Conservation (phyloP, 2,888 invertebrate species). For the Limnephilus lunatus region DNA sequence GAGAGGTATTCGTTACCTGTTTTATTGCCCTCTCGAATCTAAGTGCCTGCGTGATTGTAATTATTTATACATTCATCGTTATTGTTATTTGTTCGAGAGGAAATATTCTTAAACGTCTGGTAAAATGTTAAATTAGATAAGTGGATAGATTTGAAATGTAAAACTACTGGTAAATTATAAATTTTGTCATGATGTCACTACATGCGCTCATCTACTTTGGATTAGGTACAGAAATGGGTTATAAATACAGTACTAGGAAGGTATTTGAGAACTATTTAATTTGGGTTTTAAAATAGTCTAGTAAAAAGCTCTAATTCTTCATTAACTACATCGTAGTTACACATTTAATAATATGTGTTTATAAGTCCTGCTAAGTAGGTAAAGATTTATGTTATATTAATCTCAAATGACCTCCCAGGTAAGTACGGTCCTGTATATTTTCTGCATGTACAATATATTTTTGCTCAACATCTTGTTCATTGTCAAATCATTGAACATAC, state of each 20-base stretch:
- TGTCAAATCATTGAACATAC: no score
- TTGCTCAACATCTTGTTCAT: no score
- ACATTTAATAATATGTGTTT: no score
- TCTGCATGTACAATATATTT: no score
- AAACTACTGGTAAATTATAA: not conserved
- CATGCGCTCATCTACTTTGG: not conserved
- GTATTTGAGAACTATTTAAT: no score
- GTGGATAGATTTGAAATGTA: not conserved
- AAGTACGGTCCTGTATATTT: no score
- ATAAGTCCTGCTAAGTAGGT: no score
- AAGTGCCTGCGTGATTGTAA: conserved; percentile 53
- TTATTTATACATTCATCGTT: conserved; percentile 45
- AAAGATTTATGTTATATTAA: no score
- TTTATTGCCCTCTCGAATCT: conserved; percentile 53
- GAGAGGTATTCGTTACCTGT: conserved; percentile 56
- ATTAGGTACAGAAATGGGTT: not conserved
- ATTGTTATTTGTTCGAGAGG: not conserved
- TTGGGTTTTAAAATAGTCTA: no score
- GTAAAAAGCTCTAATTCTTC: no score
- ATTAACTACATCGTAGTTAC: no score
- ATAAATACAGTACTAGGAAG: not conserved
- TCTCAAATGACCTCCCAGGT: no score
- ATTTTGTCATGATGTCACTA: not conserved
- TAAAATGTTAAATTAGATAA: not conserved
- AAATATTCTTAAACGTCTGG: not conserved